phyloP scores from a whole-genome alignment of 64 coral and sea anemone genomes.

The Montipora cactus region DNA sequence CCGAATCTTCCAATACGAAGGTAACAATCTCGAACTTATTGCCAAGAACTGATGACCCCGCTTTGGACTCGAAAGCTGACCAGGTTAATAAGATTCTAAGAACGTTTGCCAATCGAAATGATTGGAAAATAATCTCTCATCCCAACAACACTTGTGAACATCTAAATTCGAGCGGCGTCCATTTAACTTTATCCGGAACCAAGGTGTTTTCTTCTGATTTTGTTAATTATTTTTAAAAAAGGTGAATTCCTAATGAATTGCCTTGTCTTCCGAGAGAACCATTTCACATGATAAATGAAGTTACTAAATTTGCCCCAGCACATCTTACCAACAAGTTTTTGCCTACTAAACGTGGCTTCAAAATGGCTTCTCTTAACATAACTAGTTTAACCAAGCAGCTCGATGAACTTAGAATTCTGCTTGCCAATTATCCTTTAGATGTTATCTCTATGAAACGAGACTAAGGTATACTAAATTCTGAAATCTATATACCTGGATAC shows the following conservation, averaged over 20 bases:
- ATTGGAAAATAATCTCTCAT: neutral
- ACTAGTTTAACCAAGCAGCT: too few species aligned
- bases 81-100: neutral
- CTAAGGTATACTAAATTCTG: conserved; percentile 1
- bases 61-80: neutral
- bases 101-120: neutral
- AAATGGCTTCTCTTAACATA: too few species aligned
- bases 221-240: neutral
- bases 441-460: conserved; percentile 8
- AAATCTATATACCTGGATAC: neutral
- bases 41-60: neutral
- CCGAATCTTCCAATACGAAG: neutral
- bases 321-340: neutral
- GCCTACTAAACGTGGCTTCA: neutral
- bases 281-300: neutral
- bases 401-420: neutral
- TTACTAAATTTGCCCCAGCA: neutral
- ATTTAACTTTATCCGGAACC: neutral
- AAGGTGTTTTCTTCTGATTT: neutral
- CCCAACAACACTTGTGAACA: neutral
- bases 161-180: neutral
- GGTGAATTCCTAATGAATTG: neutral
- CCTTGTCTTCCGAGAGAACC: neutral
- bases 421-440: conserved; percentile 5
- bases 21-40: neutral